Evolutionary conservation across 2,113 vertebrate species (phyloP), one percentile per base, ranked within the genome.

Genomic region (Oenanthe melanoleuca): DNA sequence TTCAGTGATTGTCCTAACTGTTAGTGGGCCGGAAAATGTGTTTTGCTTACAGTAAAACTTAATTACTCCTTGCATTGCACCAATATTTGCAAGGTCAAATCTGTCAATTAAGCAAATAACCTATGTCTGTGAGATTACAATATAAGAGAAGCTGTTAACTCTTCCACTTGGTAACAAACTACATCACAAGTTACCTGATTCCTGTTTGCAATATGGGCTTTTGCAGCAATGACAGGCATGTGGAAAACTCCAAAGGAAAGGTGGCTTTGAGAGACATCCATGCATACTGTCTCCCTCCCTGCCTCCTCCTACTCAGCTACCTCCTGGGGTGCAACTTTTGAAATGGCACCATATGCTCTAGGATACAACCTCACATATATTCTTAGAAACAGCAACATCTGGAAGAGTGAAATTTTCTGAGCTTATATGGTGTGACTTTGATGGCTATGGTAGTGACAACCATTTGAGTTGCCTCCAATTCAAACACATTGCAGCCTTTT

Each of bases 301-400:
- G 55, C 56, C 60, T 93, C 88, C 65, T 93, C 88, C 90, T 79
- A 73, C 86, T 88, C 92, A 80, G 52, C 88, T 93, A 91, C 86
- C 63, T 83, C 42, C 79, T 75, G 57, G 93, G 85, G 66, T 89
- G 73, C 72, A 79, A 87, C 81, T 94, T 89, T 64, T 57, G 70
- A 96, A 90, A 90, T 74, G 72, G 67, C 72, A 89, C 89, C 89
- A 72, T 89, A 85, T 89, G 92, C 53, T 91, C 67, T 60, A 77
- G 56, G 52, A 38, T 42, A 59, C 23, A 86, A 86, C 82, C 38
- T 80, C 72, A 70, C 14, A 33, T 70, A 20, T 90, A 88, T 81
- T 86, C 85, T 96, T 66, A 88, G 86, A 88, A 93, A 88, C 28
- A 72, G 24, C 66, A 93, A 88, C 95, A 96, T 86, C 80, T 93